Evolutionary conservation across 2,113 vertebrate species (phyloP), one percentile per base, ranked within the genome.

Genomic region (Grus americana): DNA sequence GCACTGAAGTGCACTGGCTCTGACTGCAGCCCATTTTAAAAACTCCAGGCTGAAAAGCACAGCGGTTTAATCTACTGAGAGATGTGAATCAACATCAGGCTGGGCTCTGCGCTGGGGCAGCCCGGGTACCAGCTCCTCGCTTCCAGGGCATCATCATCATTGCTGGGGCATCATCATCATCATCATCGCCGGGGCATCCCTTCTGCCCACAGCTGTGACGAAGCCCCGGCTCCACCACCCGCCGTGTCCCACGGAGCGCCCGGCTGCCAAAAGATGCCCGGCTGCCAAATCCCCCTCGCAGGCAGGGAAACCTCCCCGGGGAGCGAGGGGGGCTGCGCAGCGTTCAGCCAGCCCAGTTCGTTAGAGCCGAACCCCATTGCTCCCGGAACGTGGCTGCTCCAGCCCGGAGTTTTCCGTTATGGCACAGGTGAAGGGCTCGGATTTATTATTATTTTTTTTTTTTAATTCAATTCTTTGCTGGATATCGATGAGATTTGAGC

Each of bases 291-390:
- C 15, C 34, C 34, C 72, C 32, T 50, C 1, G 2, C 4, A 2
- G 42, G 42, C 52, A 7, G 10, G 29, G 50, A 21, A 38, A 9
- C 12, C 3, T n/a, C 15, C 44, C 32, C 7, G 22, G 18, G 26
- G 27, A 38, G 27, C 1, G 3, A 57, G 40, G 15, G 46, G 42
- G 49, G 44, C 36, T 40, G 27, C 11, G 4, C 29, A 70, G 23
- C n/a, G n/a, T 42, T 57, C 22, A 46, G 10, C 42, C 29, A 24
- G 6, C 21, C 24, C 23, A 0, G 2, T 49, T 76, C 5, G 10
- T 32, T 42, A 29, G 9, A 26, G 3, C 15, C 15, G 24, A 46
- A 63, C 23, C 40, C 34, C 0, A 0, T 18, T 10, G 50, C 40
- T 76, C 14, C 32, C 11, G 10, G 29, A 15, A 32, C 4, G 29